A percentile compares a stretch with the other conserved stretches of the same genome.
These are phyloP conservation scores for Amphiura filiformis DNA, from an alignment of 35 echinoderm and acorn worm species.

Conservation along the genomic window DNA sequence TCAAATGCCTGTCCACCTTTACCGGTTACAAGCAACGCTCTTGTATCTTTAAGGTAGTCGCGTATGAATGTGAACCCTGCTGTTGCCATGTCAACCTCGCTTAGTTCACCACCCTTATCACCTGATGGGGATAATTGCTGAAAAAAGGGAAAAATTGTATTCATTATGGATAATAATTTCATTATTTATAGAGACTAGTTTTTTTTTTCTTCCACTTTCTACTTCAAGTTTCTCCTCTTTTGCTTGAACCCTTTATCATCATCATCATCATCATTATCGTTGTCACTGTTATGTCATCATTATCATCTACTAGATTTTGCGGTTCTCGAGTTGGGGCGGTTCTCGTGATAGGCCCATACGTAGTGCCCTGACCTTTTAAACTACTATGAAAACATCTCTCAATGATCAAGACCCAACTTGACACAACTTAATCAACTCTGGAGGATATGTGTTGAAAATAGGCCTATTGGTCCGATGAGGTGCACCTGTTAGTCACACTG, in stretches of 20 bases:
- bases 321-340: too few relatives aligned
- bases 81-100: constrained; percentile 39
- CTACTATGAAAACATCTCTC: too few relatives aligned
- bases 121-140: not conserved
- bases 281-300: too few relatives aligned
- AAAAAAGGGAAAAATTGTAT: not conserved
- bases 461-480: too few relatives aligned
- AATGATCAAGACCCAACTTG: too few relatives aligned
- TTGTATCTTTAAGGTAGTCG: constrained; percentile 60
- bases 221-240: not conserved
- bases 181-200: not conserved
- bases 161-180: not conserved
- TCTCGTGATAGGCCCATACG: too few relatives aligned
- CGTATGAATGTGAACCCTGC: constrained; percentile 82
- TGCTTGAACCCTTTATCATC: not conserved
- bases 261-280: too few relatives aligned
- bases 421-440: too few relatives aligned
- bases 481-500: too few relatives aligned
- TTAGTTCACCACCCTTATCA: constrained; percentile 31
- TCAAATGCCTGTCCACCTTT: constrained; percentile 72
- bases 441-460: too few relatives aligned
- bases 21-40: constrained; percentile 40
- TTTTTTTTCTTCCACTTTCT: not conserved
- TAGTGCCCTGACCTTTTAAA: too few relatives aligned
- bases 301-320: too few relatives aligned